A percentile compares a stretch with the other conserved stretches of the same genome.
These are phyloP conservation scores for Eciton burchellii DNA, from an alignment of 1,140 invertebrate genomes.

Conservation along the genomic window DNA sequence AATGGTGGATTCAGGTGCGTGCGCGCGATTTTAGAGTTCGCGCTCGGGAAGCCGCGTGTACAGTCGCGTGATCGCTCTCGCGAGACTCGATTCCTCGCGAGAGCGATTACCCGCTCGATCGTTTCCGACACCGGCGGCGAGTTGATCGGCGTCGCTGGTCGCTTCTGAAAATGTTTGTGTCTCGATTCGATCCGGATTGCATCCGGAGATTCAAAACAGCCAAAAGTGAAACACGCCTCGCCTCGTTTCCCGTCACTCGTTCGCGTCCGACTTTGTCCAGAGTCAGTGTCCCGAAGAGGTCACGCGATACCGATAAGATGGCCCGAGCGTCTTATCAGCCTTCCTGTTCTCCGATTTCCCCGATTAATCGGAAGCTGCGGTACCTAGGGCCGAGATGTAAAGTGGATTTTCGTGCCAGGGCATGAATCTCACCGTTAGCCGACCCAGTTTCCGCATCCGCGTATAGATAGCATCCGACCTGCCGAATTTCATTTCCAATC, in stretches of 20 bases:
- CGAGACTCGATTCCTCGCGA: conserved; percentile 1
- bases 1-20: conserved; percentile 69
- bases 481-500: conserved; percentile 61
- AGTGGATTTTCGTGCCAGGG: conserved; percentile 59
- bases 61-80: not conserved
- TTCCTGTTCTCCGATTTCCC: not conserved
- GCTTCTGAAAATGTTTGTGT: too few relatives aligned
- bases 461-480: conserved; percentile 56
- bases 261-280: too few relatives aligned
- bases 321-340: conserved; percentile 4
- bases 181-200: too few relatives aligned
- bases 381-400: conserved; percentile 49
- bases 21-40: conserved; percentile 58
- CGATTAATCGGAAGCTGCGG: conserved; percentile 51
- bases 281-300: not conserved
- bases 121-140: too few relatives aligned
- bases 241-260: too few relatives aligned
- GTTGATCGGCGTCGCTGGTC: too few relatives aligned
- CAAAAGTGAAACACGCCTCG: not conserved
- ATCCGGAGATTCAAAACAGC: not conserved
- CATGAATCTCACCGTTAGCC: conserved; percentile 57
- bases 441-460: conserved; percentile 56
- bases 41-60: conserved; percentile 19
- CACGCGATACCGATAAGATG: not conserved
- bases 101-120: not conserved